Conservation (phyloP, 2,888 invertebrate genomes). For the Pedicia rivosa region DNA sequence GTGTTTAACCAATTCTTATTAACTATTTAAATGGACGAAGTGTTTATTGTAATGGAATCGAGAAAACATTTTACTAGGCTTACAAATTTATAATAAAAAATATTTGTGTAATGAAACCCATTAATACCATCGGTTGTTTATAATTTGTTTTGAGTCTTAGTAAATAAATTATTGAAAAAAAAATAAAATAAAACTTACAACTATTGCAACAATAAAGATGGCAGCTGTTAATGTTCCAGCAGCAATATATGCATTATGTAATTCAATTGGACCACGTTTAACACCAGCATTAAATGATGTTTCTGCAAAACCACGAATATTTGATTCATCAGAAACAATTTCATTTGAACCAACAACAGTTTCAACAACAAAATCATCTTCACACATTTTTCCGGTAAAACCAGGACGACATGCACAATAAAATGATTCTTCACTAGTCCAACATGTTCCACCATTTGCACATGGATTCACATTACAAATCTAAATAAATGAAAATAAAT, state of each 20-base stretch:
- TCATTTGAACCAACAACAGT: constrained; percentile 39
- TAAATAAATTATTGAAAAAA: constrained; percentile 4
- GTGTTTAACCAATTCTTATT: too few relatives aligned
- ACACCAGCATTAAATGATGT: constrained; percentile 28
- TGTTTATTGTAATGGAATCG: too few relatives aligned
- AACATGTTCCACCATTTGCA: constrained; percentile 60
- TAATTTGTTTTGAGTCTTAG: too few relatives aligned
- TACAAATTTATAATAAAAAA: too few relatives aligned
- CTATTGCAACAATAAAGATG: constrained; percentile 54
- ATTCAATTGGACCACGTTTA: constrained; percentile 36
- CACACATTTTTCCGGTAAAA: constrained; percentile 63
- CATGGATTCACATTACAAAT: constrained; percentile 58
- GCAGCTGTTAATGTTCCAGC: constrained; percentile 61
- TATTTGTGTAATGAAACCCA: too few relatives aligned
- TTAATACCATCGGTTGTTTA: too few relatives aligned
- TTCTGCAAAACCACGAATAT: constrained; percentile 28
- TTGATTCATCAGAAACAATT: constrained; percentile 31
- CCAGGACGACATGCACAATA: constrained; percentile 68
- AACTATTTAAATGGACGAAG: too few relatives aligned
- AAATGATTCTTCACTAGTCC: constrained; percentile 58
- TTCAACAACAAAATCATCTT: constrained; percentile 58
- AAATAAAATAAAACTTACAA: constrained; percentile 35
- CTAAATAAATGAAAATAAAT: constrained; percentile 27
- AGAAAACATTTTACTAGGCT: too few relatives aligned
- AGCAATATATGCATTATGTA: constrained; percentile 65